Conservation (phyloP, 2,113 vertebrate genomes). For the Calyptomena viridis region DNA sequence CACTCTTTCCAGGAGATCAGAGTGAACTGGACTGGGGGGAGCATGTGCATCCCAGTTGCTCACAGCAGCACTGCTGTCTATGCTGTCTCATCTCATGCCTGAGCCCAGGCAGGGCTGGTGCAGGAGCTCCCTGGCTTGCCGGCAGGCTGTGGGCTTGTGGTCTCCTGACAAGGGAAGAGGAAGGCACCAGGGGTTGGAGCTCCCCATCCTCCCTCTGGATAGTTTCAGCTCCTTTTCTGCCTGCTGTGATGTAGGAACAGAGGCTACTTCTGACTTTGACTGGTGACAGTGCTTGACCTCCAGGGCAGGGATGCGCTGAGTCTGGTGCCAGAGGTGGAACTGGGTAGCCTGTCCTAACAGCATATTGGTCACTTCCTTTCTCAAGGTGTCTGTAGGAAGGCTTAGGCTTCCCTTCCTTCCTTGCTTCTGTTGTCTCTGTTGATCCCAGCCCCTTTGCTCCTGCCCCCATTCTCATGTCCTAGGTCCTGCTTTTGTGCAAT, state of each 20-base stretch:
- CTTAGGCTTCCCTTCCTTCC: not conserved
- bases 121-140: not conserved
- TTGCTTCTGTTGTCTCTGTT: not conserved
- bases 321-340: not conserved
- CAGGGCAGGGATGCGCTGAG: not conserved
- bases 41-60: not conserved
- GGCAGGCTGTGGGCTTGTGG: not conserved
- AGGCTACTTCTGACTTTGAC: not conserved
- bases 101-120: not conserved
- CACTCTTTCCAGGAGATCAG: not conserved
- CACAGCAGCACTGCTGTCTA: not conserved
- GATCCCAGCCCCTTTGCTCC: not conserved
- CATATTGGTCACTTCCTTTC: not conserved
- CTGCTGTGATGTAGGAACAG: not conserved
- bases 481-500: slow-evolving; percentile 69
- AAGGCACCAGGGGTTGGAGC: not conserved
- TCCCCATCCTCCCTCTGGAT: not conserved
- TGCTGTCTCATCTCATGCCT: not conserved
- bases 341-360: not conserved
- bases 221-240: not conserved
- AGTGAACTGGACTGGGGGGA: not conserved
- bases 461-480: not conserved
- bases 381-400: not conserved
- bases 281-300: not conserved
- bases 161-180: not conserved